phyloP scores from a whole-genome alignment of 2,888 invertebrate species.

The Scrobipalpa atriplicella region DNA sequence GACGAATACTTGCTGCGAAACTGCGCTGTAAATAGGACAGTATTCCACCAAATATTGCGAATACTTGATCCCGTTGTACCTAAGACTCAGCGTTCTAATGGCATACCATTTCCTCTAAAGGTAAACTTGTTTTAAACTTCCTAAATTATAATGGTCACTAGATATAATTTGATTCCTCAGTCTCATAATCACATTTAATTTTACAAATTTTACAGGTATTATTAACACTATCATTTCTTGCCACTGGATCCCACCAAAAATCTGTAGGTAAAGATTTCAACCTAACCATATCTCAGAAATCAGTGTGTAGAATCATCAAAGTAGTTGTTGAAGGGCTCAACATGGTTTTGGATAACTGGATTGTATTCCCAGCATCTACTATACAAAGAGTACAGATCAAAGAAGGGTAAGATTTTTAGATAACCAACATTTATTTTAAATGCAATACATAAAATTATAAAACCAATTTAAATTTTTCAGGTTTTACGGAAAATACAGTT shows the following conservation, averaged over 20 bases:
- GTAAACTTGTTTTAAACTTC: constrained; percentile 35
- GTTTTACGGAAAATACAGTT: constrained; percentile 62
- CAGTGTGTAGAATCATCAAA: constrained; percentile 59
- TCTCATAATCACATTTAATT: background rate
- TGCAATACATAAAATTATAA: too few relatives aligned
- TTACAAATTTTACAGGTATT: constrained; percentile 45
- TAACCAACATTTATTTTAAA: too few relatives aligned
- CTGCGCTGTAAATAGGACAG: constrained; percentile 51
- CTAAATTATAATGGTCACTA: too few relatives aligned
- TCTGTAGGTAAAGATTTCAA: constrained; percentile 59
- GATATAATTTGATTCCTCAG: too few relatives aligned
- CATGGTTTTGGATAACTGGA: constrained; percentile 51
- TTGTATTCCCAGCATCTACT: constrained; percentile 52
- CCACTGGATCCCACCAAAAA: constrained; percentile 61
- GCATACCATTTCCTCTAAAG: constrained; percentile 63
- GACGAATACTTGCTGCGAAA: constrained; percentile 55
- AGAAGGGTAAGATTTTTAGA: constrained; percentile 49
- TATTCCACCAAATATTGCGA: constrained; percentile 54
- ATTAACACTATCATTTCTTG: constrained; percentile 57
- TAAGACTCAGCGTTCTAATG: constrained; percentile 58
- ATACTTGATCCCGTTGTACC: constrained; percentile 61
- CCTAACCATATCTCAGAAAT: constrained; percentile 60
- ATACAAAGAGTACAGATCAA: constrained; percentile 54
- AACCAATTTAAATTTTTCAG: constrained; percentile 37
- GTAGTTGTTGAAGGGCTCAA: constrained; percentile 60